Evolutionary conservation across 2,797 vertebrate genomes (phyloP).

Genomic region (Enoplosus armatus): DNA sequence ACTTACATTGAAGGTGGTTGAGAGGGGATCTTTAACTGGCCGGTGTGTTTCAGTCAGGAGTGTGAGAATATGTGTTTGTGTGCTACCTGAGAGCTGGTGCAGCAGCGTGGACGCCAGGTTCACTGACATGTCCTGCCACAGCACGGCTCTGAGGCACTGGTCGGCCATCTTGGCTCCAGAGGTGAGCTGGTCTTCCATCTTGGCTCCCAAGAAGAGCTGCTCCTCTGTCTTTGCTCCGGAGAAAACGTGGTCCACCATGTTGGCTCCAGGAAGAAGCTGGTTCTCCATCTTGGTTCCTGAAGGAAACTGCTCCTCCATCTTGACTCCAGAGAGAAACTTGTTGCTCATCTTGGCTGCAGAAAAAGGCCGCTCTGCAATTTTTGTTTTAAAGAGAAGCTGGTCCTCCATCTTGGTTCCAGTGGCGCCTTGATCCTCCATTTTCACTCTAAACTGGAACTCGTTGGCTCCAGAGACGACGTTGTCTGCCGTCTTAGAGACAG

Average conservation of each 20-base stretch:
- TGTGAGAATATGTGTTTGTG: not conserved
- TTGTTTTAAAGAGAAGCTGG: conserved; percentile 44
- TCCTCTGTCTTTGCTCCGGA: conserved; percentile 52
- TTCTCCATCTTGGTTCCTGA: conserved; percentile 26
- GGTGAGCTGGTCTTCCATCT: conserved; percentile 66
- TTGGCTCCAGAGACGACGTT: not conserved
- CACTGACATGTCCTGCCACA: conserved; percentile 83
- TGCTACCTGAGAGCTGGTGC: conserved; percentile 79
- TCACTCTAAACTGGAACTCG: conserved; percentile 50
- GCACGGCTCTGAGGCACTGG: conserved; percentile 76
- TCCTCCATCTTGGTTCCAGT: conserved; percentile 43
- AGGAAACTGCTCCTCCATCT: conserved; percentile 37
- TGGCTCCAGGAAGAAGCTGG: conserved; percentile 21
- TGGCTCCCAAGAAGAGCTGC: conserved; percentile 64
- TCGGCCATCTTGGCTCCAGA: conserved; percentile 72
- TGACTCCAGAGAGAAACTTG: conserved; percentile 38
- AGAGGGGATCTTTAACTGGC: no score
- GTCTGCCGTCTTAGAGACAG: conserved; percentile 2
- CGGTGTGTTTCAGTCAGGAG: no score
- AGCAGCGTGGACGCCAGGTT: conserved; percentile 81
- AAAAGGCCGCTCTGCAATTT: conserved; percentile 41
- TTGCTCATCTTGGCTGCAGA: conserved; percentile 29
- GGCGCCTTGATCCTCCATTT: conserved; percentile 33
- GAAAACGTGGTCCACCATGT: conserved; percentile 33
- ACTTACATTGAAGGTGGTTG: no score